Conservation (phyloP, 2,888 invertebrate genomes). For the Parelbella ahira region DNA sequence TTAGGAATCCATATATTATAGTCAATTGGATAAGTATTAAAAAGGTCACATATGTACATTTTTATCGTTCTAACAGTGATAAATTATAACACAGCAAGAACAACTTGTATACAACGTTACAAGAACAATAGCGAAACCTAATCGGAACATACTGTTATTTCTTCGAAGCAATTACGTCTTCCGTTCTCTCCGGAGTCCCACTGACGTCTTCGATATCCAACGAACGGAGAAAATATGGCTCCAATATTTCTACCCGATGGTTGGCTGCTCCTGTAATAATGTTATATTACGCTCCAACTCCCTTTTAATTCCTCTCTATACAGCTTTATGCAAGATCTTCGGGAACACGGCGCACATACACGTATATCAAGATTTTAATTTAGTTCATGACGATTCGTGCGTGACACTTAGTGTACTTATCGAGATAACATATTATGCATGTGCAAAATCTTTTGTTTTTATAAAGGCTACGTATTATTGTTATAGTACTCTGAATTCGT, state of each 20-base stretch:
- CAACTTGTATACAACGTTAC: neutral
- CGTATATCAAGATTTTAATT: conserved; percentile 5
- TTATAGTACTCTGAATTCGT: too few species aligned
- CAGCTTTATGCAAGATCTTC: neutral
- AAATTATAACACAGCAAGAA: conserved; percentile 6
- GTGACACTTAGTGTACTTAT: too few species aligned
- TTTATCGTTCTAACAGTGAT: neutral
- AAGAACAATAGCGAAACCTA: conserved; percentile 9
- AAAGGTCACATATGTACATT: too few species aligned
- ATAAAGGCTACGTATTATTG: too few species aligned
- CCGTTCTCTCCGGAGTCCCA: conserved; percentile 20
- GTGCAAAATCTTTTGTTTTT: too few species aligned
- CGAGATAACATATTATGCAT: too few species aligned
- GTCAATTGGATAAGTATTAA: too few species aligned
- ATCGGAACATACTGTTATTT: conserved; percentile 19
- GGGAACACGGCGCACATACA: conserved; percentile 8
- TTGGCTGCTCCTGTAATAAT: conserved; percentile 21
- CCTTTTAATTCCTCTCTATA: conserved; percentile 10
- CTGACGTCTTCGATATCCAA: conserved; percentile 21
- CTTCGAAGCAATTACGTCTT: conserved; percentile 20
- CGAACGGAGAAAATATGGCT: conserved; percentile 21
- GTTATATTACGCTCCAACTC: conserved; percentile 18
- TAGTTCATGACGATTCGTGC: conserved; percentile 3
- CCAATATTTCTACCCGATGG: conserved; percentile 19
- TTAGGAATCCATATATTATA: too few species aligned